Evolutionary conservation across 1,140 invertebrate genomes (phyloP).

Genomic region (Cepaea nemoralis): DNA sequence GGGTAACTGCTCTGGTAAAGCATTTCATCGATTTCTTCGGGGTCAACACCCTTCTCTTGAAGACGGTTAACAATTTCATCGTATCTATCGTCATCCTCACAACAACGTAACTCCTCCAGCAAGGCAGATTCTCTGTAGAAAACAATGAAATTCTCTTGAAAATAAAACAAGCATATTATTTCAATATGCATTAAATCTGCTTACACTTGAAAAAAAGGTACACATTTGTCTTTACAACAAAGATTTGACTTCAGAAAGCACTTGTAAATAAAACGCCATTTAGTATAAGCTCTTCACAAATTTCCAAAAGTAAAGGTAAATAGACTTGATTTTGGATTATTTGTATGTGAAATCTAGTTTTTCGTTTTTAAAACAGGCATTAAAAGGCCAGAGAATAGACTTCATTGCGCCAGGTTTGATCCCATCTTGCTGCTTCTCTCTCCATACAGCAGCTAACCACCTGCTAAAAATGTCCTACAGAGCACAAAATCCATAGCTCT

Average conservation of each 20-base stretch:
- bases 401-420: too few relatives aligned
- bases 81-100: slow-evolving; percentile 20
- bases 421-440: too few relatives aligned
- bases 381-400: too few relatives aligned
- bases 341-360: too few relatives aligned
- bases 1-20: background rate
- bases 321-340: too few relatives aligned
- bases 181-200: background rate
- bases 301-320: too few relatives aligned
- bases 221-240: background rate
- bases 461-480: too few relatives aligned
- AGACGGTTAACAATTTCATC: slow-evolving; percentile 30
- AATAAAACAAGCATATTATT: background rate
- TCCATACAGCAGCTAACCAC: too few relatives aligned
- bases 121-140: slow-evolving; percentile 20
- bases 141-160: background rate
- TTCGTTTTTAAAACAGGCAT: too few relatives aligned
- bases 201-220: background rate
- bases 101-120: slow-evolving; percentile 23
- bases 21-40: slow-evolving; percentile 25
- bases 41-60: slow-evolving; percentile 31
- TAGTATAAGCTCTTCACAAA: too few relatives aligned
- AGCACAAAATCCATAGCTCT: too few relatives aligned
- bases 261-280: too few relatives aligned
- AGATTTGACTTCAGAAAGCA: background rate